These are phyloP conservation scores for Drosophila dives DNA, from an alignment of 2,888 invertebrate species.

Conservation along the genomic window DNA sequence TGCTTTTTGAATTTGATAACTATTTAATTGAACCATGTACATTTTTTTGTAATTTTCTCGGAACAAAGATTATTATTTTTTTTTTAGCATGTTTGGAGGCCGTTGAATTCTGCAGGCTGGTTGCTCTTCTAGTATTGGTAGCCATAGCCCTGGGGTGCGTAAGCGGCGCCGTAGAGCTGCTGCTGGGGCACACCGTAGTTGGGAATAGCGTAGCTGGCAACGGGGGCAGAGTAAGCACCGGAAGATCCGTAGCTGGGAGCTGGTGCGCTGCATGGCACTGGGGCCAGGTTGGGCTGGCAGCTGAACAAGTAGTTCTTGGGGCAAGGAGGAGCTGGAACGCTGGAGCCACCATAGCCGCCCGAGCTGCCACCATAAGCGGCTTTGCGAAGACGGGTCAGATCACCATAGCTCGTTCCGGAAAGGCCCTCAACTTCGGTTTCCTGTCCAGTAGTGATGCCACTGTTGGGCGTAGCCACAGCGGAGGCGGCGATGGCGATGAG, in stretches of 20 bases:
- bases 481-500: constrained; percentile 62
- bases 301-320: constrained; percentile 81
- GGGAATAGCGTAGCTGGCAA: constrained; percentile 70
- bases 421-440: constrained; percentile 56
- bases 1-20: constrained; percentile 21
- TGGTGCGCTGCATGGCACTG: constrained; percentile 74
- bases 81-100: constrained; percentile 30
- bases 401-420: constrained; percentile 53
- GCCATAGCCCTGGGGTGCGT: constrained; percentile 61
- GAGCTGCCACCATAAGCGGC: constrained; percentile 72
- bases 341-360: constrained; percentile 65
- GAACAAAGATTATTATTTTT: constrained; percentile 28
- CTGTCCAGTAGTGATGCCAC: constrained; percentile 41
- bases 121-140: constrained; percentile 54
- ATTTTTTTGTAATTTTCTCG: constrained; percentile 54
- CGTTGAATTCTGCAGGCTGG: constrained; percentile 11
- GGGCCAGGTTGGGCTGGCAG: constrained; percentile 77
- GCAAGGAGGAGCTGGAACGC: constrained; percentile 73
- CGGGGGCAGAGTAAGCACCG: constrained; percentile 79
- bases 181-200: constrained; percentile 69
- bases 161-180: constrained; percentile 60
- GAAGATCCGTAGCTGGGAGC: constrained; percentile 68
- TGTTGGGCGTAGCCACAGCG: constrained; percentile 60
- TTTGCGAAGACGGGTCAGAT: constrained; percentile 77
- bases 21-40: constrained; percentile 36